Conservation (phyloP, 2,113 vertebrate genomes). For the Caretta caretta region DNA sequence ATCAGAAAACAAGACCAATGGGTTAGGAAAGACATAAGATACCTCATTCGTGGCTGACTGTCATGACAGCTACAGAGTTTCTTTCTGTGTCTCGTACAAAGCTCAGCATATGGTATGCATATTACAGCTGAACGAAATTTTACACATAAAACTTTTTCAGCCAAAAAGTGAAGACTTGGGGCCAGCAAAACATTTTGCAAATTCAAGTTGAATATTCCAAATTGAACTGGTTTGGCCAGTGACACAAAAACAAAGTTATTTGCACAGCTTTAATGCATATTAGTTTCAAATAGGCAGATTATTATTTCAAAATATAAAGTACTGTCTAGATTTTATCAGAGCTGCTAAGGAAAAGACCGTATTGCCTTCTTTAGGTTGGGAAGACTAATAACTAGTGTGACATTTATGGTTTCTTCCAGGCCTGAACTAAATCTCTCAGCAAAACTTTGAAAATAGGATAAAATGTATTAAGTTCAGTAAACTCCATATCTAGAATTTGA, state of each 20-base stretch:
- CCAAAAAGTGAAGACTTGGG: too few species aligned
- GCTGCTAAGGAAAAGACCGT: not conserved
- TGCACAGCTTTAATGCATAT: not conserved
- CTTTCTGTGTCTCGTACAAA: not conserved
- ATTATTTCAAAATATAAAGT: not conserved
- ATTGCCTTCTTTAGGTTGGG: not conserved
- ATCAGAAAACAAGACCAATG: not conserved
- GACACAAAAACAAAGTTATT: not conserved
- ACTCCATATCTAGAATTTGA: not conserved
- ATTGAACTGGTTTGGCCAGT: too few species aligned
- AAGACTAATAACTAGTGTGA: not conserved
- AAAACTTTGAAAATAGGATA: not conserved
- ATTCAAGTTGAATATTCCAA: too few species aligned
- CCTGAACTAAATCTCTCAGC: not conserved
- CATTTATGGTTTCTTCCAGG: not conserved
- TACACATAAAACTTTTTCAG: too few species aligned
- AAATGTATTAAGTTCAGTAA: not conserved
- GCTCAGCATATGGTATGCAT: not conserved
- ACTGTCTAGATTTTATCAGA: not conserved
- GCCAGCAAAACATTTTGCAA: too few species aligned
- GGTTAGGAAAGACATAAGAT: not conserved
- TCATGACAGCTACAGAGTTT: not conserved
- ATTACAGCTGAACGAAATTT: too few species aligned
- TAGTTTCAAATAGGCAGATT: not conserved
- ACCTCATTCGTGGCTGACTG: not conserved